A percentile compares a stretch with the other conserved stretches of the same genome.
These are phyloP conservation scores for Epinephelus lanceolatus DNA, from an alignment of 2,113 vertebrate genomes.

Conservation along the genomic window DNA sequence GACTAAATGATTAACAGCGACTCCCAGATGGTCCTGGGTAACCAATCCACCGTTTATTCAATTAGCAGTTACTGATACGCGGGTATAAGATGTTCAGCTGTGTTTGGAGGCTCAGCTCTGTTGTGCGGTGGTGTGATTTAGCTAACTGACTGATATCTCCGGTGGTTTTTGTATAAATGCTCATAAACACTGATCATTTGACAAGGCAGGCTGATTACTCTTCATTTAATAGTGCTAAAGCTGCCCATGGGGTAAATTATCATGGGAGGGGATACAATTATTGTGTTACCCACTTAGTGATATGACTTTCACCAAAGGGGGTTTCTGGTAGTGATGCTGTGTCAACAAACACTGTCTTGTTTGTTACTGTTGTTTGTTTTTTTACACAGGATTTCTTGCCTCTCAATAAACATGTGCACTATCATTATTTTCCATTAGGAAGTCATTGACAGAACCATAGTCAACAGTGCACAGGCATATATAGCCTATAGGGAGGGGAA, in stretches of 20 bases:
- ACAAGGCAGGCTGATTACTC: constrained; percentile 61
- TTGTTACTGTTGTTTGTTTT: not conserved
- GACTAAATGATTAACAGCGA: constrained; percentile 43
- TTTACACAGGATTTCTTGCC: constrained; percentile 20
- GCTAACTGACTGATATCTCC: constrained; percentile 40
- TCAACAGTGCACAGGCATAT: constrained; percentile 32
- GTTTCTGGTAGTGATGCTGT: constrained; percentile 40
- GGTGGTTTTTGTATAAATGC: constrained; percentile 53
- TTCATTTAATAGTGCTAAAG: constrained; percentile 60
- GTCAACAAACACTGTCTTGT: constrained; percentile 42
- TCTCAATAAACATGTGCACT: constrained; percentile 9
- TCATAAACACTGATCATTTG: constrained; percentile 69
- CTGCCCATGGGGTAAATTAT: constrained; percentile 62
- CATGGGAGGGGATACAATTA: constrained; percentile 57
- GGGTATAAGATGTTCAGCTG: constrained; percentile 13
- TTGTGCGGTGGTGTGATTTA: constrained; percentile 37
- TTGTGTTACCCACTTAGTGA: constrained; percentile 65
- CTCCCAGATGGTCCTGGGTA: constrained; percentile 38
- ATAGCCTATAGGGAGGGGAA: constrained; percentile 11
- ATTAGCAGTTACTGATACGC: constrained; percentile 38
- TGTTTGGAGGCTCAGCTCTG: constrained; percentile 17
- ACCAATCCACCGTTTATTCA: constrained; percentile 28
- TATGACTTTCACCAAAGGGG: constrained; percentile 50
- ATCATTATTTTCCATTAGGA: constrained; percentile 53
- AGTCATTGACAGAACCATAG: constrained; percentile 22